Base-by-base conservation (phyloP, 2,797 vertebrate species). In the Cyprinodon diabolis region DNA sequence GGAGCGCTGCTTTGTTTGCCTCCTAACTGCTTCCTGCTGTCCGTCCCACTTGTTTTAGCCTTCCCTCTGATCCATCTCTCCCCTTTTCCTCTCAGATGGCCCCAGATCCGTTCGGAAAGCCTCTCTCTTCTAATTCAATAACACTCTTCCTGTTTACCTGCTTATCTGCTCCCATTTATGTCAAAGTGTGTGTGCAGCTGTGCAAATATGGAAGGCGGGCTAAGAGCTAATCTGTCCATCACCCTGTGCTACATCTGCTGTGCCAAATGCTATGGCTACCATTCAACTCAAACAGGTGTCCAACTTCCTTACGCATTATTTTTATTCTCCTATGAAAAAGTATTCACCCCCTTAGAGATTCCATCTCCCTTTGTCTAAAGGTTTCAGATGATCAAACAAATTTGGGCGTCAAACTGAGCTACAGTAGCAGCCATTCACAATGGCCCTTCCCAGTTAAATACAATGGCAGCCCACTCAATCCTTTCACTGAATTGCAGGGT, bases 141-240 rank as follows among this genome's bases (percentile, higher is more conserved):
- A 81, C 15, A 1, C 15, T 68, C 85, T 89, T 89, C 90, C 90
- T 94, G 88, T 91, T 90, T 87, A 90, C 86, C 87, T 87, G 79
- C 70, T 35, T 65, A 63, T 75, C 60, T 69, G 75, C 69, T 72
- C 74, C 57, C 77, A 55, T 74, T 57, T 65, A 54, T 56, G 19
- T 30, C 45, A n/a, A 4, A 21, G 66, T 57, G 45, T 58, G 48
- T 51, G 66, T 54, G 74, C 83, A 83, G 86, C 85, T 88, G 85
- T 85, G 78, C 83, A 89, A 87, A 89, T 88, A 87, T 82, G 71
- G 87, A 87, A 90, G 35, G 37, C 55, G 73, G 65, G 76, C 75
- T 81, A 55, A 25, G 60, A 86, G 71, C 74, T 85, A 85, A 89
- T 88, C 79, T 70, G 73, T 74, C 76, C 19, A 62, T 86, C 86